A percentile compares a stretch with the other conserved stretches of the same genome.
phyloP scores from a whole-genome alignment of 1,140 invertebrate species.

The Calephelis virginiensis region DNA sequence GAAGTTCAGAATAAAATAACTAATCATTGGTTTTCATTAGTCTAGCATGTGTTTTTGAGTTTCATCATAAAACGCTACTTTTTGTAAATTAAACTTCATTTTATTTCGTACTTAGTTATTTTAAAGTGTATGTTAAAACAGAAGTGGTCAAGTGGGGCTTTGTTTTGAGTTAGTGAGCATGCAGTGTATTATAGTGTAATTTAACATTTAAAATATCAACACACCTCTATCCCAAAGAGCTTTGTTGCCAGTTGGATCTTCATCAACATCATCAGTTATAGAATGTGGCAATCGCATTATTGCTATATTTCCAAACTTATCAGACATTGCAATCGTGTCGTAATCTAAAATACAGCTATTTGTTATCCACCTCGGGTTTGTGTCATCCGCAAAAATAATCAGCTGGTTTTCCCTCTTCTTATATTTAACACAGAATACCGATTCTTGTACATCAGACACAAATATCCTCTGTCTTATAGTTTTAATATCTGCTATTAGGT shows the following conservation, averaged over 20 bases:
- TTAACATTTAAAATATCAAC: slow-evolving; percentile 21
- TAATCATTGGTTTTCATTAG: slow-evolving; percentile 74
- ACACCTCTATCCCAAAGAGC: slow-evolving; percentile 96
- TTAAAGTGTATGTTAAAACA: too few species aligned
- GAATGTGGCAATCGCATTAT: slow-evolving; percentile 93
- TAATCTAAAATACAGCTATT: slow-evolving; percentile 96
- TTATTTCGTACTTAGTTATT: too few species aligned
- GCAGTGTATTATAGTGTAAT: too few species aligned
- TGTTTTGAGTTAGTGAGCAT: too few species aligned
- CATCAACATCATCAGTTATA: slow-evolving; percentile 97
- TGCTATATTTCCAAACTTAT: slow-evolving; percentile 99
- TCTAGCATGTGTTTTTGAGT: slow-evolving; percentile 57
- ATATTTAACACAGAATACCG: slow-evolving; percentile 97
- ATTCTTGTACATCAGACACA: slow-evolving; percentile 98
- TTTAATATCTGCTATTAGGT: slow-evolving; percentile 95
- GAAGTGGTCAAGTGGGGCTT: too few species aligned
- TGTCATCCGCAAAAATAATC: slow-evolving; percentile 99
- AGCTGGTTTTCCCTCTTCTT: slow-evolving; percentile 97
- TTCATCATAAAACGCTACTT: slow-evolving; percentile 4
- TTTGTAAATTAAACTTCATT: too few species aligned
- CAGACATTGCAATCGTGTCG: slow-evolving; percentile 96
- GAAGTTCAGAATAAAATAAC: slow-evolving; percentile 46
- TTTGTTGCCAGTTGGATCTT: slow-evolving; percentile 99
- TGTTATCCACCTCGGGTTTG: slow-evolving; percentile 97
- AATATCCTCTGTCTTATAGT: slow-evolving; percentile 96